These are phyloP conservation scores for Fragum sueziense DNA, from an alignment of 2,888 invertebrate species.

Conservation along the genomic window DNA sequence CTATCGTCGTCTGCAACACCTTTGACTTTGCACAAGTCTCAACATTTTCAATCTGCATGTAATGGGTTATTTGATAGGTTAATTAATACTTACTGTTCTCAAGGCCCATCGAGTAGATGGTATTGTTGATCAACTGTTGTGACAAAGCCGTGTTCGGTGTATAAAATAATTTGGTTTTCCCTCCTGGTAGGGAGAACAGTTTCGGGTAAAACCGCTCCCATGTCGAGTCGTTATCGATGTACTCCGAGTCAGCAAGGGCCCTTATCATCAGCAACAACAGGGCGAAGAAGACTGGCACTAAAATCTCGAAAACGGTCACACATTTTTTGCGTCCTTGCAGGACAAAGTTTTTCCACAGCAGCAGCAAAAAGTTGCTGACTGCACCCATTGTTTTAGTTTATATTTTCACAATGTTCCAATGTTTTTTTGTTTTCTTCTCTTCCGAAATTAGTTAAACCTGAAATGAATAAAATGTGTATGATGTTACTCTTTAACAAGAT, in stretches of 20 bases:
- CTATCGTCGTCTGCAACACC: not conserved
- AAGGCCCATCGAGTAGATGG: slow-evolving; percentile 9
- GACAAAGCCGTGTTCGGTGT: slow-evolving; percentile 49
- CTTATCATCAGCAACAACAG: slow-evolving; percentile 65
- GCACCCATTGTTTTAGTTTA: slow-evolving; percentile 7
- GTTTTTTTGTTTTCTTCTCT: not conserved
- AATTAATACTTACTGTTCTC: slow-evolving; percentile 47
- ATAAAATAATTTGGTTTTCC: slow-evolving; percentile 38
- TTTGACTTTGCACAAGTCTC: not conserved
- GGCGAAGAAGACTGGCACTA: slow-evolving; percentile 71
- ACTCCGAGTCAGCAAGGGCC: slow-evolving; percentile 34
- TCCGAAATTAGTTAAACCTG: too few species aligned
- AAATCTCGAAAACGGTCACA: slow-evolving; percentile 71
- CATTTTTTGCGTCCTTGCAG: slow-evolving; percentile 68
- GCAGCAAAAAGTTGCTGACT: slow-evolving; percentile 67
- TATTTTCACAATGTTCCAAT: not conserved
- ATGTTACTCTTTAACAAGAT: too few species aligned
- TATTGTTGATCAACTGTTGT: slow-evolving; percentile 29
- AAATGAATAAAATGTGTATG: not conserved
- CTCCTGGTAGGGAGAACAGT: not conserved
- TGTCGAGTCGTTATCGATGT: slow-evolving; percentile 32
- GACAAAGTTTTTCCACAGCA: slow-evolving; percentile 74
- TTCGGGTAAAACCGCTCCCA: slow-evolving; percentile 31
- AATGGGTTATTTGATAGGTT: not conserved
- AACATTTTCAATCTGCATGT: not conserved